Percentiles rank a stretch among this genome's conserved stretches.
phyloP scores from a whole-genome alignment of 2,113 vertebrate genomes.

The Syrmaticus mikado region DNA sequence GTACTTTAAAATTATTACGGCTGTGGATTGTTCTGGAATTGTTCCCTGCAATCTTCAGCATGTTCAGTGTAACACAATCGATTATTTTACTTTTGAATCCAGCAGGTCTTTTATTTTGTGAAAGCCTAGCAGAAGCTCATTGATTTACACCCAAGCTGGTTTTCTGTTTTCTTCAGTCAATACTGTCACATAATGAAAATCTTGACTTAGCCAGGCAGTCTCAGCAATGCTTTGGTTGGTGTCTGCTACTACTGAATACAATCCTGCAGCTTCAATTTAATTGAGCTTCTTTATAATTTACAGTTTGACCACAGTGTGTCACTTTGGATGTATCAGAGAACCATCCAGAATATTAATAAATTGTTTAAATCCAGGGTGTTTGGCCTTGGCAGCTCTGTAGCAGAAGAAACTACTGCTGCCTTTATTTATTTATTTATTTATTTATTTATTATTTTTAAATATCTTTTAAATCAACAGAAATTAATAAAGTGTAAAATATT shows the following conservation, averaged over 20 bases:
- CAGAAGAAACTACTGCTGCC: not conserved
- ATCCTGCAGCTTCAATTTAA: not conserved
- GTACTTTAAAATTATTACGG: not conserved
- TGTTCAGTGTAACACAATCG: slow-evolving; percentile 31
- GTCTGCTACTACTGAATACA: not conserved
- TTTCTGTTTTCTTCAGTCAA: slow-evolving; percentile 65
- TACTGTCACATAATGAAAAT: slow-evolving; percentile 62
- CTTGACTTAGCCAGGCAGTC: slow-evolving; percentile 30
- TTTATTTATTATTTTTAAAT: not conserved
- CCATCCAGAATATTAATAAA: not conserved
- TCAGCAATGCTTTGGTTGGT: not conserved
- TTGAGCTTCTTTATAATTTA: not conserved
- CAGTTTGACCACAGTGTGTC: not conserved
- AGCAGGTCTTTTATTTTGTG: slow-evolving; percentile 67
- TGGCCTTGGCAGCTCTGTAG: not conserved
- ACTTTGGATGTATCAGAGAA: not conserved
- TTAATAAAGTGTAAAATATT: not conserved
- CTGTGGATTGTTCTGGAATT: not conserved
- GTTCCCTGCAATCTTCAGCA: slow-evolving; percentile 10
- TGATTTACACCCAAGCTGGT: slow-evolving; percentile 47
- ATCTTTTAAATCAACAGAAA: not conserved
- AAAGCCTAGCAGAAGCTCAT: slow-evolving; percentile 61
- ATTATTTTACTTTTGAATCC: slow-evolving; percentile 67
- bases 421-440: not conserved
- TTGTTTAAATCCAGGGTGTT: not conserved